Percentiles rank a stretch among this genome's conserved stretches.
phyloP scores from a whole-genome alignment of 2,113 vertebrate genomes.

The Piaya cayana region DNA sequence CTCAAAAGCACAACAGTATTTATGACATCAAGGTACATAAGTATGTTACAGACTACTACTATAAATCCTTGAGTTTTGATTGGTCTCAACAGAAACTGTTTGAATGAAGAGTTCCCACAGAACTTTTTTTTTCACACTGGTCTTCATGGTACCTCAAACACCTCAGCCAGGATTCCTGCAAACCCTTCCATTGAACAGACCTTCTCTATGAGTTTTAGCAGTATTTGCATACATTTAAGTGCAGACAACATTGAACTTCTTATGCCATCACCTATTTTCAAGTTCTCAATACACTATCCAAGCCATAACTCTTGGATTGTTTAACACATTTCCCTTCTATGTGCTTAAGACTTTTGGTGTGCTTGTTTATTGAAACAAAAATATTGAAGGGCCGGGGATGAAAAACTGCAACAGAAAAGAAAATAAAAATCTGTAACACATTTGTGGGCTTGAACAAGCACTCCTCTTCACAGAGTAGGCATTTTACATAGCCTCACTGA shows the following conservation, averaged over 20 bases:
- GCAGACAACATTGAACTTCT: not conserved
- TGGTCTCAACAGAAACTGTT: not conserved
- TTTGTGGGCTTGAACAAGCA: not conserved
- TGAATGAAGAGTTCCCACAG: not conserved
- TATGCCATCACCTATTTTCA: not conserved
- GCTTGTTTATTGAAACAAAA: not conserved
- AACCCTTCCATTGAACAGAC: not conserved
- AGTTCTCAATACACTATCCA: not conserved
- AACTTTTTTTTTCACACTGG: not conserved
- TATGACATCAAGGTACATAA: not conserved
- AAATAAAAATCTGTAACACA: not conserved
- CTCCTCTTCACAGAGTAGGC: not conserved
- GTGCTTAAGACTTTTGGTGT: not conserved
- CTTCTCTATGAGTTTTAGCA: not conserved
- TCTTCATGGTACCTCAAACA: accelerated
- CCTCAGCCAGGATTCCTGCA: not conserved
- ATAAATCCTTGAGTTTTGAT: not conserved
- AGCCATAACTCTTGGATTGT: not conserved
- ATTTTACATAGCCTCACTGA: not conserved
- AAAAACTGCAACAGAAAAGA: not conserved
- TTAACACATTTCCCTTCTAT: not conserved
- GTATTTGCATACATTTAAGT: not conserved
- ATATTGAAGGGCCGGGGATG: not conserved
- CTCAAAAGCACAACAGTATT: not conserved
- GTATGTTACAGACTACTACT: not conserved